phyloP scores from a whole-genome alignment of 2,113 vertebrate genomes.

The Halichoeres trimaculatus region DNA sequence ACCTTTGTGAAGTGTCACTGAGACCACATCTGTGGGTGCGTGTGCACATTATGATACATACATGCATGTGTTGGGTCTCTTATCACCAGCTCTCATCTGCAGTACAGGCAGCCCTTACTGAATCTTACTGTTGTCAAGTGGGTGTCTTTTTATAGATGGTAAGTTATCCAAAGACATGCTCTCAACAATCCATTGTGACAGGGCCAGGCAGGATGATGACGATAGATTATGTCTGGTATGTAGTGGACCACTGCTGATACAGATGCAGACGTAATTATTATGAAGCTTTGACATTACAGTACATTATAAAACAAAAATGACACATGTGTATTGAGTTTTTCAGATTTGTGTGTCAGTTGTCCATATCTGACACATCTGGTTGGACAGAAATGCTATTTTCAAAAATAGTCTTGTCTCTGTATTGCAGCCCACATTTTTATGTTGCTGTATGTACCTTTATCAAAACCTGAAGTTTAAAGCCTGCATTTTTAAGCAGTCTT shows the following conservation, averaged over 20 bases:
- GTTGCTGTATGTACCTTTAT: not conserved
- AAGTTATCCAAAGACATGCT: constrained; percentile 49
- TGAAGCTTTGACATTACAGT: not conserved
- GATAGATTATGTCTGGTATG: constrained; percentile 58
- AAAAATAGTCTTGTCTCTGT: not conserved
- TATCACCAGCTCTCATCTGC: constrained; percentile 59
- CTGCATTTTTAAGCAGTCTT: no score
- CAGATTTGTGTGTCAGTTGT: not conserved
- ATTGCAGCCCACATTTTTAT: not conserved
- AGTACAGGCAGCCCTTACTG: constrained; percentile 38
- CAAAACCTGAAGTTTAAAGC: no score
- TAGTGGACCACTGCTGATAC: constrained; percentile 24
- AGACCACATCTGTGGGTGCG: constrained; percentile 58
- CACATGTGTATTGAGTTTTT: not conserved
- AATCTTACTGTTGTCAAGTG: constrained; percentile 63
- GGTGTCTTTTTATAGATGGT: constrained; percentile 61
- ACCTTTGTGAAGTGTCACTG: constrained; percentile 69
- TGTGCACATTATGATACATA: not conserved
- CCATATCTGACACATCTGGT: not conserved
- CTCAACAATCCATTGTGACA: constrained; percentile 33
- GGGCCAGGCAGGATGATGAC: constrained; percentile 35
- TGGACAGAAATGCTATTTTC: not conserved
- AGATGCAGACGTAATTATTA: constrained; percentile 28
- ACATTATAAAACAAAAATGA: not conserved
- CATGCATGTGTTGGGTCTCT: constrained; percentile 63